Evolutionary conservation across 1,140 invertebrate genomes (phyloP), one percentile per base, ranked within the genome.

Genomic region (Mactra quadrangularis): DNA sequence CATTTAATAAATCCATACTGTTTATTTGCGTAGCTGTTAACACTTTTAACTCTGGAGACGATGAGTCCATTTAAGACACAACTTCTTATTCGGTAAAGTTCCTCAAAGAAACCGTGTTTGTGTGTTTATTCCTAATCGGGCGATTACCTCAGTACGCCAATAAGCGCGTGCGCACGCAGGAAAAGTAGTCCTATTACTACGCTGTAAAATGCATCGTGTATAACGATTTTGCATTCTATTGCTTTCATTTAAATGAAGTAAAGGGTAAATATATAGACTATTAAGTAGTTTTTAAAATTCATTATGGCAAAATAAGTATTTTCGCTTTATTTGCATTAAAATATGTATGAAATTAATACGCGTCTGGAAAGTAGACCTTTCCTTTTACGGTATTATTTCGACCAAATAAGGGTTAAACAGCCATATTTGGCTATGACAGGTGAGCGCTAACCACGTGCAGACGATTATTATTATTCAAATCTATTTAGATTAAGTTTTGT

Each of bases 1-100:
- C 79, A 66, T 82, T 82, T 35, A 82, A 53, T 31, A 82, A 55
- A 66, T 82, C 79, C 79, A 82, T 82, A 31, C 25, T 82, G 55
- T 74, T 74, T 22, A 64, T 64, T n/a, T 82, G 59, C 25, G 47
- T 38, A 52, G 70, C 33, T 66, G 59, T 64, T 33, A 64, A 41
- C n/a, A 64, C 41, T 31, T 68, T 68, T 17, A 78, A 68, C 17
- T 68, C 62, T 33, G 45, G 62, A 53, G 47, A 66, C 31, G 25
- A 52, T 7, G 62, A 25, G 33, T 78, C 62, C 60, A 55, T 64
- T 66, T 55, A 33, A n/a, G 35, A 3, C 17, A 72, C 66, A 57
- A 52, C n/a, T 72, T 33, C 60, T 66, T 53, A 57, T 64, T 68
- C 35, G 45, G 50, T 45, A 57, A 45, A 55, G 38, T 66, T 78